A percentile compares a stretch with the other conserved stretches of the same genome.
These are phyloP conservation scores for Zalophus californianus DNA, from an alignment of 2,797 vertebrate genomes.

Conservation along the genomic window DNA sequence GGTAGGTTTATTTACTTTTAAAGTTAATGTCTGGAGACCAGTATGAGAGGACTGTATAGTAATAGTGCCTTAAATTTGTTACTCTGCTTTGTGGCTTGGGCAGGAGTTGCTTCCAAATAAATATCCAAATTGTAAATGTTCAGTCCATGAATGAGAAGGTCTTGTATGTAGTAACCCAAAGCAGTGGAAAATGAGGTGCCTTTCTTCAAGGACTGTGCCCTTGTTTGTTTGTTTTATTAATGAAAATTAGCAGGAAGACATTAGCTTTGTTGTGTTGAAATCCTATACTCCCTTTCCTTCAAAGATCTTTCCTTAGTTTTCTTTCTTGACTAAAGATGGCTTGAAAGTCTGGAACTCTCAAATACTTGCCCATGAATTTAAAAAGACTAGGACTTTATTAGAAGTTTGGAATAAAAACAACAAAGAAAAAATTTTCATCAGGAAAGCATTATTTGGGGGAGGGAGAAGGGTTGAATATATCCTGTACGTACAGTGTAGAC, in stretches of 20 bases:
- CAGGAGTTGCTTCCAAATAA: not conserved
- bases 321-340: conserved; percentile 1
- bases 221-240: not conserved
- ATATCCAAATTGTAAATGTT: not conserved
- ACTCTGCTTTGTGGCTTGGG: not conserved
- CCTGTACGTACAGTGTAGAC: not conserved
- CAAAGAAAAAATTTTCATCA: not conserved
- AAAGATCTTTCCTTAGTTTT: conserved; percentile 16
- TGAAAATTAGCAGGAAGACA: not conserved
- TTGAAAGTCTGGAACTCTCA: not conserved
- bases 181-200: not conserved
- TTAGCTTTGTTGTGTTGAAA: not conserved
- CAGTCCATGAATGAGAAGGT: not conserved
- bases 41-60: not conserved
- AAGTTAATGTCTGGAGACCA: not conserved
- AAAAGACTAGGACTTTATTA: not conserved
- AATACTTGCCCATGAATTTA: conserved; percentile 35
- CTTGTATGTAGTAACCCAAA: not conserved
- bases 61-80: not conserved
- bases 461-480: not conserved
- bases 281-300: not conserved
- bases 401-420: not conserved
- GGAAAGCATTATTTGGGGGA: not conserved
- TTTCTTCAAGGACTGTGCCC: not conserved
- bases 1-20: not conserved